These are phyloP conservation scores for Pipa parva DNA, from an alignment of 2,113 vertebrate genomes.

Conservation along the genomic window DNA sequence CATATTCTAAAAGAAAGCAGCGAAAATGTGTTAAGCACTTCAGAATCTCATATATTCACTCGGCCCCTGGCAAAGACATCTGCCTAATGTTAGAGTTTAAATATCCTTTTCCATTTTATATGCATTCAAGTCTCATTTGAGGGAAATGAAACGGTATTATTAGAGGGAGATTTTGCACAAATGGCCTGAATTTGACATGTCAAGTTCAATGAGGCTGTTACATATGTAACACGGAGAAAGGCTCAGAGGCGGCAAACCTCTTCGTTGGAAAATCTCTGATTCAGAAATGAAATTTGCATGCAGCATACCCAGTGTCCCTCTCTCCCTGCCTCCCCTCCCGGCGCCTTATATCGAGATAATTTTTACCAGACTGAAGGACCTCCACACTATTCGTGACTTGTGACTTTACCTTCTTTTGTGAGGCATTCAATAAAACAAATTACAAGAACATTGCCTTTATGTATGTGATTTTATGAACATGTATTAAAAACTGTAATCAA, in stretches of 20 bases:
- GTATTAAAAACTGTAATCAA: no score
- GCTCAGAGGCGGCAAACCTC: conserved; percentile 58
- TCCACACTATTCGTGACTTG: neutral
- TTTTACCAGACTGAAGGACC: neutral
- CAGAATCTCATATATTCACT: conserved; percentile 74
- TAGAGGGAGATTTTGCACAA: conserved; percentile 94
- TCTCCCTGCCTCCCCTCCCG: neutral
- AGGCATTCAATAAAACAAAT: no score
- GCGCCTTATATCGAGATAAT: neutral
- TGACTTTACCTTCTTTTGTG: neutral
- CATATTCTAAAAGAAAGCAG: conserved; percentile 57
- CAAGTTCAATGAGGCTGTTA: conserved; percentile 90
- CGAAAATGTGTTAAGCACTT: conserved; percentile 64
- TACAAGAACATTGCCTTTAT: no score
- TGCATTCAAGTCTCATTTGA: conserved; percentile 83
- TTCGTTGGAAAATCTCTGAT: conserved; percentile 61
- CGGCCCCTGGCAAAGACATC: conserved; percentile 67
- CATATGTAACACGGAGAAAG: conserved; percentile 69
- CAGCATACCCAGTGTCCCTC: conserved; percentile 43
- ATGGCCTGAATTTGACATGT: conserved; percentile 94
- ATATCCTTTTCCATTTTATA: conserved; percentile 80
- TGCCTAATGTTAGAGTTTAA: conserved; percentile 81
- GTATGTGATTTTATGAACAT: no score
- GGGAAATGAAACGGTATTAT: conserved; percentile 84
- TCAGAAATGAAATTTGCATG: conserved; percentile 70